A percentile compares a stretch with the other conserved stretches of the same genome.
phyloP scores from a whole-genome alignment of 2,888 invertebrate species.

The Stenichneumon culpator region DNA sequence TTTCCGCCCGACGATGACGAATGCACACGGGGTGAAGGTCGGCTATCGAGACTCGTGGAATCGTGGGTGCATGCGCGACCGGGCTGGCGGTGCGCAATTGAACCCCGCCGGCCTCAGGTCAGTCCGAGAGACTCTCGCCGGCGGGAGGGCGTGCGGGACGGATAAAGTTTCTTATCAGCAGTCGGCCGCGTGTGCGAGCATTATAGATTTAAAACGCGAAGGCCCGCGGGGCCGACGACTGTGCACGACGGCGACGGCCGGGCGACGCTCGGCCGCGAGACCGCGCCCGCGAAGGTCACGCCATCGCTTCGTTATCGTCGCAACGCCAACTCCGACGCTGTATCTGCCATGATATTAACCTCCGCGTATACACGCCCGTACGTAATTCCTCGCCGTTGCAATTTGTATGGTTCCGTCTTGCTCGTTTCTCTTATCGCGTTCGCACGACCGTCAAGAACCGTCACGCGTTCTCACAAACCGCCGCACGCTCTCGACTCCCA shows the following conservation, averaged over 20 bases:
- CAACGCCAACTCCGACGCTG: constrained; percentile 69
- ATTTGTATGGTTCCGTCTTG: constrained; percentile 47
- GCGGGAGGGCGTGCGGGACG: constrained; percentile 23
- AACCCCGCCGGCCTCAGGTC: constrained; percentile 55
- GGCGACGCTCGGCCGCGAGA: constrained; percentile 11
- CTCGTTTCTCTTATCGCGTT: constrained; percentile 51
- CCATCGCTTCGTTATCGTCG: constrained; percentile 77
- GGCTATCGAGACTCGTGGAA: constrained; percentile 74
- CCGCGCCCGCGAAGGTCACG: constrained; percentile 75
- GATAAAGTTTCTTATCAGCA: constrained; percentile 54
- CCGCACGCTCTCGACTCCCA: not conserved
- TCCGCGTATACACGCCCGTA: not conserved
- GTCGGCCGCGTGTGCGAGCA: constrained; percentile 28
- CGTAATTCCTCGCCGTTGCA: constrained; percentile 46
- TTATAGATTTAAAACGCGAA: constrained; percentile 17
- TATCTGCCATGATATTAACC: constrained; percentile 41
- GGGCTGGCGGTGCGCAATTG: constrained; percentile 40
- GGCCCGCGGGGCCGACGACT: not conserved
- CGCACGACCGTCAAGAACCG: constrained; percentile 32
- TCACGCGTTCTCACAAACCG: constrained; percentile 44
- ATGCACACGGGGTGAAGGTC: constrained; percentile 77
- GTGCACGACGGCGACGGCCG: constrained; percentile 1
- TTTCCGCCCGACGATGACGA: constrained; percentile 16
- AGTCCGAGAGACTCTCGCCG: constrained; percentile 14
- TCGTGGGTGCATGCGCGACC: constrained; percentile 19